Conservation (phyloP, 1,140 invertebrate genomes). For the Drosophila guanche region DNA sequence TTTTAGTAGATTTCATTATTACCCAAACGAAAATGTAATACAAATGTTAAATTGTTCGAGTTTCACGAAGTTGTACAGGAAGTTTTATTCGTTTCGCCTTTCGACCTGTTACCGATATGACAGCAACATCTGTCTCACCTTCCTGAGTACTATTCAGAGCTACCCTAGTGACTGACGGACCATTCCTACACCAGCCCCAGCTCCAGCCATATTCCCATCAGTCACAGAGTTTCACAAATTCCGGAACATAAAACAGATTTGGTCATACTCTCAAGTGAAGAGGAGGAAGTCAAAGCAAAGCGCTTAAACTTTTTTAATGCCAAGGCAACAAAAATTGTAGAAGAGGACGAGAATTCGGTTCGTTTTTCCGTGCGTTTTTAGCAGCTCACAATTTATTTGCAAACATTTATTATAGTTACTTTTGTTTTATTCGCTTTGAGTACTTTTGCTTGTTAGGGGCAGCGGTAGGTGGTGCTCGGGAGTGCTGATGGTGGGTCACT, state of each 20-base stretch:
- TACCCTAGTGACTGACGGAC: no score
- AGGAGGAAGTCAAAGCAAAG: slow-evolving; percentile 55
- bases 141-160: slow-evolving; percentile 1
- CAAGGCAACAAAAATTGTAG: slow-evolving; percentile 57
- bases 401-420: slow-evolving; percentile 81
- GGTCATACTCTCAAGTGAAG: slow-evolving; percentile 30
- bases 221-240: slow-evolving; percentile 74
- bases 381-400: slow-evolving; percentile 78
- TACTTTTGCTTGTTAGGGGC: slow-evolving; percentile 58
- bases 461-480: not conserved
- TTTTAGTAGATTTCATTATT: no score
- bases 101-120: no score
- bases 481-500: slow-evolving; percentile 25
- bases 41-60: no score
- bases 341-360: slow-evolving; percentile 14
- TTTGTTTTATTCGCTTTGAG: slow-evolving; percentile 74
- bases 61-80: no score
- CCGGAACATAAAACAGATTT: slow-evolving; percentile 75
- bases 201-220: slow-evolving; percentile 51
- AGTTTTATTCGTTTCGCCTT: no score
- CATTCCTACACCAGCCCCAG: slow-evolving; percentile 3
- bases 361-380: slow-evolving; percentile 39
- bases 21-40: no score
- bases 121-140: slow-evolving; percentile 1
- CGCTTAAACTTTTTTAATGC: slow-evolving; percentile 75